These are phyloP conservation scores for Hepsetus odoe DNA, from an alignment of 2,113 vertebrate genomes.

Conservation along the genomic window DNA sequence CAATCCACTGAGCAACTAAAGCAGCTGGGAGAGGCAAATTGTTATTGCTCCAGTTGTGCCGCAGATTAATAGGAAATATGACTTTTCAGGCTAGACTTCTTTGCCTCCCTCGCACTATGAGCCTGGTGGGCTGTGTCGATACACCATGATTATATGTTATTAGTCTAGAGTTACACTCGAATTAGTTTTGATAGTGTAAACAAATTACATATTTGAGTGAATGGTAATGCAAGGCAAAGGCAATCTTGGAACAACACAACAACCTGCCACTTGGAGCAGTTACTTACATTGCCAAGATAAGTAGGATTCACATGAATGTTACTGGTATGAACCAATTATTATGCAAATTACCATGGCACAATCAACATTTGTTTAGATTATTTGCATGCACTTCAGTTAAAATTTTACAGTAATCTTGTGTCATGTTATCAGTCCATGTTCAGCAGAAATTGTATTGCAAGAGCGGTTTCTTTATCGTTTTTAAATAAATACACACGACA, in stretches of 20 bases:
- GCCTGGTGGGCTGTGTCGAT: not conserved
- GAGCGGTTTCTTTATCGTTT: not conserved
- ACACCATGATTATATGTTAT: not conserved
- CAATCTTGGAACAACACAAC: not conserved
- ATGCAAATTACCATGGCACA: constrained; percentile 1
- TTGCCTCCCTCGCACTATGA: not conserved
- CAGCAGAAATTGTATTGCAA: not conserved
- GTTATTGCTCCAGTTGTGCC: constrained; percentile 19
- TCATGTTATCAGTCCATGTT: not conserved
- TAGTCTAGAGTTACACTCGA: not conserved
- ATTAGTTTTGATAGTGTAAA: constrained; percentile 1
- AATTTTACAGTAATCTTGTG: not conserved
- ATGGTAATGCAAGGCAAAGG: not conserved
- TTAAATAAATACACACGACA: not conserved
- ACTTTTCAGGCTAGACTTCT: not conserved
- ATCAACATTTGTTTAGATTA: not conserved
- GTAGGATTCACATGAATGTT: not conserved
- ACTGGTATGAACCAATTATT: not conserved
- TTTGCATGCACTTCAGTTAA: not conserved
- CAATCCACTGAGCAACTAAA: constrained; percentile 12
- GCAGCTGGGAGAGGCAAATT: constrained; percentile 17
- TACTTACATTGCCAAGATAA: not conserved
- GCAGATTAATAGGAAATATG: not conserved
- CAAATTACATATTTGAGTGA: constrained; percentile 2
- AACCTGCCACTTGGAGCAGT: not conserved